Evolutionary conservation across 2,888 invertebrate species (phyloP).

Genomic region (Philopedon plagiatum): DNA sequence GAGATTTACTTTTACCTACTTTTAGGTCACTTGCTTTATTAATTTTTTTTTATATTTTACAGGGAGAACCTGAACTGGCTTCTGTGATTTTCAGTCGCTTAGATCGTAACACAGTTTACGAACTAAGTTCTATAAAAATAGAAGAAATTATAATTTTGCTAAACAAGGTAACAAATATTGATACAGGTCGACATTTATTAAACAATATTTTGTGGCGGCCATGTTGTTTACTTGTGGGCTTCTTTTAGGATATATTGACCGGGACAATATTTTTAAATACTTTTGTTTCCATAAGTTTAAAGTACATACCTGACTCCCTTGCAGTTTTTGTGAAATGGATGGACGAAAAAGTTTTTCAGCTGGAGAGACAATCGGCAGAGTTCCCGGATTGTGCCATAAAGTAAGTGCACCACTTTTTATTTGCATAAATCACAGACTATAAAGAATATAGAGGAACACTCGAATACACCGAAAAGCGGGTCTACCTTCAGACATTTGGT

Average conservation of each 20-base stretch:
- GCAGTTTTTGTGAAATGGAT: conserved; percentile 61
- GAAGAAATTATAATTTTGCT: conserved; percentile 56
- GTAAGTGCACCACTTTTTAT: conserved; percentile 33
- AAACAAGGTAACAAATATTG: conserved; percentile 54
- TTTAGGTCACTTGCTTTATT: neutral
- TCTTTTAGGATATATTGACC: conserved; percentile 47
- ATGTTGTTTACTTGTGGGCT: conserved; percentile 4
- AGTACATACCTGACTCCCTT: conserved; percentile 56
- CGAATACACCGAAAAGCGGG: no score
- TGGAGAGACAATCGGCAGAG: conserved; percentile 57
- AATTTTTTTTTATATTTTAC: conserved; percentile 34
- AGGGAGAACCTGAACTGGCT: conserved; percentile 63
- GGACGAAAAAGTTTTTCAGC: conserved; percentile 54
- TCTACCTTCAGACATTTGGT: no score
- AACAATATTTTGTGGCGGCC: no score
- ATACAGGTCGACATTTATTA: no score
- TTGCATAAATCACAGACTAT: no score
- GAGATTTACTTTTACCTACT: no score
- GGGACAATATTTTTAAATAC: conserved; percentile 57
- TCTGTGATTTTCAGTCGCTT: conserved; percentile 61
- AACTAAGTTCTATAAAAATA: conserved; percentile 54
- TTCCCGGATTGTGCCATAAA: conserved; percentile 64
- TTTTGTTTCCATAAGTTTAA: conserved; percentile 60
- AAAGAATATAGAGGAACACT: no score
- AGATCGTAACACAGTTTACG: conserved; percentile 51